Evolutionary conservation across 2,888 invertebrate species (phyloP).

Genomic region (Caenorhabditis auriculariae): DNA sequence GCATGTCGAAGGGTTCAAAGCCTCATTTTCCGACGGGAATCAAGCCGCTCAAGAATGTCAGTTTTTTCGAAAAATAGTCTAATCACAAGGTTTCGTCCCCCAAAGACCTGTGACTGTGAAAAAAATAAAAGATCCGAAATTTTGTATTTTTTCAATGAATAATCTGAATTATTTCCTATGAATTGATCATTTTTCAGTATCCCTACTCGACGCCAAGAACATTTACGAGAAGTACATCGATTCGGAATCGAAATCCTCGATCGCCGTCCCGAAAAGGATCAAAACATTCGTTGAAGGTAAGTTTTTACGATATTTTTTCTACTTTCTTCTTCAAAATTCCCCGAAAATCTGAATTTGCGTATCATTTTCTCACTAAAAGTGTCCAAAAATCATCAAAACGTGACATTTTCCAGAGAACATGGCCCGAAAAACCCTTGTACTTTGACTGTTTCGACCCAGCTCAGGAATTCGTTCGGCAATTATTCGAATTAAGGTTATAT

Average conservation of each 20-base stretch:
- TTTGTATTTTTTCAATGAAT: no score
- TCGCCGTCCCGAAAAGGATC: conserved; percentile 65
- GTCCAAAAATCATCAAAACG: background rate
- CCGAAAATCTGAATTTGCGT: no score
- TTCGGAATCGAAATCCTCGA: conserved; percentile 71
- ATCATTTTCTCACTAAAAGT: background rate
- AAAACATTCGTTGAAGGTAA: conserved; percentile 65
- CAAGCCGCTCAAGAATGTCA: conserved; percentile 24
- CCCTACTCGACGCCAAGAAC: conserved; percentile 70
- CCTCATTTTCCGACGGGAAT: conserved; percentile 37
- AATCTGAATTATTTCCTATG: no score
- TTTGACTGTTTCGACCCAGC: conserved; percentile 32
- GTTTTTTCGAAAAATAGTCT: conserved; percentile 2
- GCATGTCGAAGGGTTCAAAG: conserved; percentile 67
- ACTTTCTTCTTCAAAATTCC: background rate
- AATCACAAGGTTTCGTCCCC: no score
- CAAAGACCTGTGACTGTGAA: no score
- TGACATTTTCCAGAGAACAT: background rate
- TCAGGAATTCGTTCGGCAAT: conserved; percentile 30
- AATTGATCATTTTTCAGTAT: conserved; percentile 19
- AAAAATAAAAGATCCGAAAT: no score
- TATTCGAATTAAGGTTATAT: conserved; percentile 30
- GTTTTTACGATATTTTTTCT: background rate
- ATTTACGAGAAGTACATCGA: conserved; percentile 80
- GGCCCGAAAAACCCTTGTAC: no score